Base-by-base conservation (phyloP, 2,888 invertebrate genomes). In the Muschampia plurimacula region DNA sequence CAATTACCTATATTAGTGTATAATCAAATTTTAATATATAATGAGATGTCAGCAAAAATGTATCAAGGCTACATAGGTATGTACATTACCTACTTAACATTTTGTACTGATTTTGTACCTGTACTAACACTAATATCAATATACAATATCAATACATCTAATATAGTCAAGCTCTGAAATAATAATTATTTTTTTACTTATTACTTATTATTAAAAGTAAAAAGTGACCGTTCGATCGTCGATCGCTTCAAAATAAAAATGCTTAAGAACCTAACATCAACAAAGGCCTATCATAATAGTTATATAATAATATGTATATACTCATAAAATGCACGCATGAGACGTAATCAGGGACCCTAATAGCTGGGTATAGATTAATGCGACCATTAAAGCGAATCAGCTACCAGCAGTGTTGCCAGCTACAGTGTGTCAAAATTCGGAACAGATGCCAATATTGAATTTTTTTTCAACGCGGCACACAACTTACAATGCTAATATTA, bases 281-380 rank as follows among this genome's bases (percentile, higher is more conserved):
- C 65, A 70, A 65, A 67, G 62, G 22, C 46, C 46, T 36, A 70
- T 74, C 68, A 67, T 59, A 67, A 62, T 28, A 22, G 22, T 22
- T 22, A 22, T 1, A 22, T 22, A 22, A 22, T 22, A 22, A n/a
- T 39, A 69, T 46, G 36, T 49, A 69, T 63, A 69, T 67, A 67
- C 68, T 81, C 80, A 81, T 65, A 70, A 71, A 71, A 64, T 69
- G 55, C 59, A 46, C 81, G 79, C 79, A 80, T 78, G 78, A 77
- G 77, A 75, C 81, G 78, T 77, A 81, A 80, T 80, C 77, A 76
- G 75, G 74, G 75, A 72, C 49, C 49, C 82, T 82, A 83, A 86
- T 84, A 83, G 82, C 79, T 74, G 49, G 49, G 2, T 72, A 72
- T 77, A 82, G 84, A 86, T 87, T 83, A 84, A 86, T 84, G 82